Percentiles rank a stretch among this genome's conserved stretches.
Conservation (phyloP, 2,113 vertebrate genomes). For the Cyprinodon variegatus region DNA sequence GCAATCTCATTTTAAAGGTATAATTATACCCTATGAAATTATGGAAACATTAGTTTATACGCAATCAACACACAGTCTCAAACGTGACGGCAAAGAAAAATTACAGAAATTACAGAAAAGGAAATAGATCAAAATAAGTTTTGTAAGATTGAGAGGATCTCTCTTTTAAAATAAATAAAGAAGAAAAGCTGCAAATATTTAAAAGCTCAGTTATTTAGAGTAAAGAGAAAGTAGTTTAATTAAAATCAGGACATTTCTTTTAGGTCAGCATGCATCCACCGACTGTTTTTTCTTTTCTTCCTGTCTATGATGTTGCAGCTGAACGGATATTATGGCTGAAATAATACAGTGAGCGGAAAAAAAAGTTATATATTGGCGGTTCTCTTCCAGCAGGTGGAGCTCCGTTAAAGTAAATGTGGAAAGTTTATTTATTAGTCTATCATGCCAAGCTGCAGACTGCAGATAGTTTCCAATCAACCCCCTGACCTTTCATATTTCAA, state of each 20-base stretch:
- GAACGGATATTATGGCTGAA: neutral
- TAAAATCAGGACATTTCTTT: neutral
- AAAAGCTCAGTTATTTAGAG: neutral
- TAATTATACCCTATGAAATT: too few relatives aligned
- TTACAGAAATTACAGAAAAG: too few relatives aligned
- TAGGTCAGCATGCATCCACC: neutral
- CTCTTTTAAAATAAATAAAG: neutral
- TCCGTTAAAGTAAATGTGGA: neutral
- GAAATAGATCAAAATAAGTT: neutral
- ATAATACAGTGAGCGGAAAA: neutral
- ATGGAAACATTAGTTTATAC: too few relatives aligned
- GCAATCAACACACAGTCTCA: too few relatives aligned
- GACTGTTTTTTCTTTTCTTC: neutral
- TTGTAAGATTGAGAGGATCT: neutral
- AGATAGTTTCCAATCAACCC: conserved; percentile 22
- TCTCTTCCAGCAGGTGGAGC: conserved; percentile 52
- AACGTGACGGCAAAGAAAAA: too few relatives aligned
- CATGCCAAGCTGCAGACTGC: conserved; percentile 36
- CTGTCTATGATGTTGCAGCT: neutral
- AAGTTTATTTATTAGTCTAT: neutral
- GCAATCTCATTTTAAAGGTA: too few relatives aligned
- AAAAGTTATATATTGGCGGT: neutral
- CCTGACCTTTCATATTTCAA: neutral
- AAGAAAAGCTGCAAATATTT: neutral
- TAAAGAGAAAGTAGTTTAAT: neutral